A percentile compares a stretch with the other conserved stretches of the same genome.
Evolutionary conservation across 1,140 invertebrate species (phyloP).

Genomic region (Drosophila pseudoananassae): DNA sequence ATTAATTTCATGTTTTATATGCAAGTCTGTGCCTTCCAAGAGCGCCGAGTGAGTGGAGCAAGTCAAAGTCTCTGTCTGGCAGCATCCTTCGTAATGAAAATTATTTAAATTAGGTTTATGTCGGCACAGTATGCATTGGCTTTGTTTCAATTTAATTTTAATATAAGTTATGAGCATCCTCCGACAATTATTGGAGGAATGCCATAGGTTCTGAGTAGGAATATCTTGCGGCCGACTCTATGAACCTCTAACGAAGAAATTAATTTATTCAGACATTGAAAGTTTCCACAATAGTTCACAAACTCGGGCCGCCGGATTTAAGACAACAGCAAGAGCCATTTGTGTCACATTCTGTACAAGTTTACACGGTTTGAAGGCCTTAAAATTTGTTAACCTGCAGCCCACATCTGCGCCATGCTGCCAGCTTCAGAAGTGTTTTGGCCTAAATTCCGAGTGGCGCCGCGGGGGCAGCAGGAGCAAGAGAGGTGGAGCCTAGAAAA

Average conservation of each 20-base stretch:
- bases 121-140: slow-evolving; percentile 7
- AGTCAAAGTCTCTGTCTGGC: slow-evolving; percentile 17
- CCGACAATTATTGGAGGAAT: slow-evolving; percentile 2
- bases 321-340: slow-evolving; percentile 39
- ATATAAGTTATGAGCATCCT: slow-evolving; percentile 30
- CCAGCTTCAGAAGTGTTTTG: slow-evolving; percentile 65
- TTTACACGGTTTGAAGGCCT: slow-evolving; percentile 20
- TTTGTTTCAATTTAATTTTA: slow-evolving; percentile 37
- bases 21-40: slow-evolving; percentile 36
- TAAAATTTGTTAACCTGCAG: slow-evolving; percentile 29
- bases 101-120: slow-evolving; percentile 53
- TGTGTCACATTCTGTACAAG: slow-evolving; percentile 55
- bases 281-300: slow-evolving; percentile 6
- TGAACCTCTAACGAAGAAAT: neutral
- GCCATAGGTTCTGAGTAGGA: neutral
- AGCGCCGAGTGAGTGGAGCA: slow-evolving; percentile 1
- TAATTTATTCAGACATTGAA: slow-evolving; percentile 5
- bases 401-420: slow-evolving; percentile 37
- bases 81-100: slow-evolving; percentile 34
- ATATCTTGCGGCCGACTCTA: neutral
- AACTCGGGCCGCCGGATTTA: neutral
- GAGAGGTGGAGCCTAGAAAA: slow-evolving; percentile 20
- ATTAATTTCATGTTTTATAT: slow-evolving; percentile 80
- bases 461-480: slow-evolving; percentile 7
- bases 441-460: slow-evolving; percentile 69